Base-by-base conservation (phyloP, 2,888 invertebrate species). In the Rhagonycha lutea region DNA sequence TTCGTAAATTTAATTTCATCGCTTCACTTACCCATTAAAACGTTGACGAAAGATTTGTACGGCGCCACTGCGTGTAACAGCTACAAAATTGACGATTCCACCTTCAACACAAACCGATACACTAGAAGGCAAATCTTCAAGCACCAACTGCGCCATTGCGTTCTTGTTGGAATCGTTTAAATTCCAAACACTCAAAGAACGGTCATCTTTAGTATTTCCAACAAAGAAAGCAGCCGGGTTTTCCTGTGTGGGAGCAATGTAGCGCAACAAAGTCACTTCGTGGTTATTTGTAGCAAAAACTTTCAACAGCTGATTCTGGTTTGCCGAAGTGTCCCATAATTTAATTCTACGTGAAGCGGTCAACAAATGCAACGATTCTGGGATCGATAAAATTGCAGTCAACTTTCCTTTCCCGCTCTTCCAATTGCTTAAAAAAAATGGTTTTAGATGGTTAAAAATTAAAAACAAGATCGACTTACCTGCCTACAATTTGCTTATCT, bases 21-120 rank as follows among this genome's bases (percentile, higher is more conserved):
- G 7, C 2, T 28, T 9, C 7, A 70, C 89, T 88, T 86, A 93
- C 91, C 94, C 95, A 88, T 95, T 96, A 60, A 95, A 88, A 79
- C 92, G 91, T 82, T 94, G 93, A 70, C 92, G 90, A 86, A 95
- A 97, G 72, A 95, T 89, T 86, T 96, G 94, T 60, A 95, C 91
- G 7, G 93, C 92, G 0, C 97, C 97, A 83, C 92, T 94, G 81
- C 93, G 90, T 0, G 95, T 95, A 0, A 92, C 90, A 86, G 88
- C 86, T 79, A 91, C 86, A 86, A 88, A 84, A 80, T 88, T 88
- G 0, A 89, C 89, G 9, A 86, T 83, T 0, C 90, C 90, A 4
- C 91, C 90, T 10, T 89, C 89, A 14, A 89, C 84, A 78, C 90
- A 84, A 1, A 90, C 87, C 0, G 92, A 91, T 18, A 92, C 80